Evolutionary conservation across 1,140 invertebrate genomes (phyloP).

Genomic region (Acromyrmex echinatior): DNA sequence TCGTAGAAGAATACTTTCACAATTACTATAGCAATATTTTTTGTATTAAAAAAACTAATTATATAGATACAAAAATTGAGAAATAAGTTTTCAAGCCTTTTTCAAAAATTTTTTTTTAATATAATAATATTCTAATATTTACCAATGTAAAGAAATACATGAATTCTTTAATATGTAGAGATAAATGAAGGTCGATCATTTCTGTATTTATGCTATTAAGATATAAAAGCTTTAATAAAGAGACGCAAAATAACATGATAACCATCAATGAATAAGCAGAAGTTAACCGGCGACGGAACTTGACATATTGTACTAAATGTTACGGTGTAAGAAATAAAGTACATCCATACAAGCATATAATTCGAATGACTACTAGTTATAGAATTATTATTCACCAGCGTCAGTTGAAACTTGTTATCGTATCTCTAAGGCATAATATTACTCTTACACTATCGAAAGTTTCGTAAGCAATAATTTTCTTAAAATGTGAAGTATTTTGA

Average conservation of each 20-base stretch:
- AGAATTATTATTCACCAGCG: slow-evolving; percentile 3
- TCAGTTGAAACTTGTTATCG: slow-evolving; percentile 11
- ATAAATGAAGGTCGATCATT: neutral
- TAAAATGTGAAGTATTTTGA: neutral
- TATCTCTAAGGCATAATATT: neutral
- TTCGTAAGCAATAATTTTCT: neutral
- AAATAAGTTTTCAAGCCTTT: neutral
- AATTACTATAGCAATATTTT: neutral
- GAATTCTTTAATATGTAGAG: neutral
- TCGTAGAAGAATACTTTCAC: neutral
- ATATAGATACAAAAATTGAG: neutral
- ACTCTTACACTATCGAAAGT: neutral
- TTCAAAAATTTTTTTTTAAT: no score
- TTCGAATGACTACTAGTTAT: slow-evolving; percentile 5
- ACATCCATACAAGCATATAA: slow-evolving; percentile 35
- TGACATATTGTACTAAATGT: neutral
- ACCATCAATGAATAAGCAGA: neutral
- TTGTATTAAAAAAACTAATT: neutral
- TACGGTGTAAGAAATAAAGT: neutral
- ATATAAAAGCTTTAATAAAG: neutral
- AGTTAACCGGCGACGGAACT: neutral
- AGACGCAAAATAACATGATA: neutral
- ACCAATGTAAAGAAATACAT: no score
- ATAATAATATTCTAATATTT: neutral
- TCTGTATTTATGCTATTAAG: neutral